These are phyloP conservation scores for Monarcha castaneiventris DNA, from an alignment of 2,113 vertebrate genomes.

Conservation along the genomic window DNA sequence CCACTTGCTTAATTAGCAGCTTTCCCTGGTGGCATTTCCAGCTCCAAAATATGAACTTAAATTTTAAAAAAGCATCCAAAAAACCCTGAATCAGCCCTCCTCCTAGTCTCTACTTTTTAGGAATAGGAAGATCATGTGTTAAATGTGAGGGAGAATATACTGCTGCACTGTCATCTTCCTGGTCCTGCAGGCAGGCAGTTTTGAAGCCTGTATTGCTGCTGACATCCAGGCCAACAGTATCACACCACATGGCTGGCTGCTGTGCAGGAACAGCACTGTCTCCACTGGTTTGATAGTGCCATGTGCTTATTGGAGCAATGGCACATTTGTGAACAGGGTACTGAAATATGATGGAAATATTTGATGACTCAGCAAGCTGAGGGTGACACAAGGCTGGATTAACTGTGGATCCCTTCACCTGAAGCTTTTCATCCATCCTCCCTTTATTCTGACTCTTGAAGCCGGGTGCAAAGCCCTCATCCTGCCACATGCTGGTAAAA, in stretches of 20 bases:
- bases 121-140: neutral
- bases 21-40: neutral
- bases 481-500: neutral
- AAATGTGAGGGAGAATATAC: neutral
- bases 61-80: neutral
- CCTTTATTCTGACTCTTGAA: neutral
- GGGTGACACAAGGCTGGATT: neutral
- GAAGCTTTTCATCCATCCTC: neutral
- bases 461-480: neutral
- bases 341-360: neutral
- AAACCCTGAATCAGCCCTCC: neutral
- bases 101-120: neutral
- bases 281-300: neutral
- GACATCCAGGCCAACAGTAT: neutral
- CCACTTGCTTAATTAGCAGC: neutral
- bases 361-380: neutral
- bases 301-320: neutral
- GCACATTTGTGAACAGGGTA: neutral
- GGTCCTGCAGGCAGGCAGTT: neutral
- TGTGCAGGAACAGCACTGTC: neutral
- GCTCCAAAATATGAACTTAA: neutral
- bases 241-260: neutral
- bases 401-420: neutral
- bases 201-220: neutral
- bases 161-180: neutral